Conservation (phyloP, 2,113 vertebrate species). For the Eublepharis macularius region DNA sequence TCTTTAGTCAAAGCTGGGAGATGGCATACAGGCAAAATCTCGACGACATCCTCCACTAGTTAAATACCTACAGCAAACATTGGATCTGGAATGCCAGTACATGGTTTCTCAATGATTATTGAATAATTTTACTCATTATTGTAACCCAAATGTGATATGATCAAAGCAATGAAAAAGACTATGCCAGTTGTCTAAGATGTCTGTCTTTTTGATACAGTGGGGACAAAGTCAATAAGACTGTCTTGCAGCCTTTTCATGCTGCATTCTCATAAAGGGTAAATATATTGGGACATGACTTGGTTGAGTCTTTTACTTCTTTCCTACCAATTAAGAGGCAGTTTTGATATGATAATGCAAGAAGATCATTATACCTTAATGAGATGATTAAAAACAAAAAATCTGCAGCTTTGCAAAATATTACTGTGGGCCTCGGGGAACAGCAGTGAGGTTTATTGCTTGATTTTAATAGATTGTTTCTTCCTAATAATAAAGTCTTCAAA, state of each 20-base stretch:
- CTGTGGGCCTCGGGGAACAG: constrained; percentile 44
- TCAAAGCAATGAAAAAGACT: neutral
- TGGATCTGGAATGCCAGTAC: neutral
- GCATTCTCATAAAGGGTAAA: neutral
- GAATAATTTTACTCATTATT: neutral
- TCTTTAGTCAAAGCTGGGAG: neutral
- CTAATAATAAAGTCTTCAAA: constrained; percentile 37
- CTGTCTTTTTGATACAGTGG: neutral
- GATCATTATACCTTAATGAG: constrained; percentile 72
- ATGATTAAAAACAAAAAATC: constrained; percentile 71
- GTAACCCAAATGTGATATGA: neutral
- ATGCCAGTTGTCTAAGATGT: neutral
- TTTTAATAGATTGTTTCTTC: constrained; percentile 43
- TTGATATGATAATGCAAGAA: constrained; percentile 61
- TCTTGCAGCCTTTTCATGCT: neutral
- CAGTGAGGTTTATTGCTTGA: constrained; percentile 32
- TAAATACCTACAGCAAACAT: neutral
- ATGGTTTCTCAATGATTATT: neutral
- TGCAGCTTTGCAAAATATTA: constrained; percentile 64
- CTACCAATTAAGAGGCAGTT: constrained; percentile 64
- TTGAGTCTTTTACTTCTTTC: constrained; percentile 56
- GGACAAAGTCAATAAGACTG: neutral
- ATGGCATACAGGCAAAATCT: neutral
- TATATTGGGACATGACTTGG: neutral
- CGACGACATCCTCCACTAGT: neutral